Percentiles rank a stretch among this genome's conserved stretches.
phyloP scores from a whole-genome alignment of 2,888 invertebrate genomes.

The Troides oblongomaculatus region DNA sequence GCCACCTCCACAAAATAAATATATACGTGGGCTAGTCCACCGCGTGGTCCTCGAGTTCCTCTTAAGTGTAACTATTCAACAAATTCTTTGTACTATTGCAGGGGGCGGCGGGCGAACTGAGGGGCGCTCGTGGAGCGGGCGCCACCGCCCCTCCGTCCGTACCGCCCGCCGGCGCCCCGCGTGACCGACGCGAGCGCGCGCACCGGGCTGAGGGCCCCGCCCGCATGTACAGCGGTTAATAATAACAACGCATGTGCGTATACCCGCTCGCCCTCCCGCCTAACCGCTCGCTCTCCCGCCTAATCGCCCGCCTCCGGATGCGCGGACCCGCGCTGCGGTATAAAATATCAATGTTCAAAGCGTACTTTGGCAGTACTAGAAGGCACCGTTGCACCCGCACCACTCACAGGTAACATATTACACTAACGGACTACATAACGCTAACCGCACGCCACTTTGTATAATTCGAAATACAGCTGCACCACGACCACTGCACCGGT shows the following conservation, averaged over 20 bases:
- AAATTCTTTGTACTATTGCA: conserved; percentile 73
- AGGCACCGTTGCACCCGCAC: conserved; percentile 50
- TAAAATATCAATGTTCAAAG: conserved; percentile 44
- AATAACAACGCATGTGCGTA: too few species aligned
- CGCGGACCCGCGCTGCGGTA: conserved; percentile 38
- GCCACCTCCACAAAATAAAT: conserved; percentile 28
- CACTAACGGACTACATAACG: background rate
- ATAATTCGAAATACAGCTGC: too few species aligned
- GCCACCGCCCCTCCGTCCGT: too few species aligned
- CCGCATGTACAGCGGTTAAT: background rate
- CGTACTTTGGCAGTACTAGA: conserved; percentile 59
- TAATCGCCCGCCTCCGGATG: conserved; percentile 59
- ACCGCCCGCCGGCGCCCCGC: conserved; percentile 35
- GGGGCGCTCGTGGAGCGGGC: too few species aligned
- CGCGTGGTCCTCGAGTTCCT: conserved; percentile 73
- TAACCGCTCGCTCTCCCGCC: too few species aligned
- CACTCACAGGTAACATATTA: conserved; percentile 43
- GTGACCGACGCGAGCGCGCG: background rate
- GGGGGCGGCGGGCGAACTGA: conserved; percentile 31
- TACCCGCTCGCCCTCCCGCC: background rate
- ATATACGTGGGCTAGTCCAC: conserved; percentile 64
- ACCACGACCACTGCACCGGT: too few species aligned
- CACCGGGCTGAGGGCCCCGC: background rate
- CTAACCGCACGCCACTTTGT: background rate
- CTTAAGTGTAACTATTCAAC: conserved; percentile 69